Percentiles rank a stretch among this genome's conserved stretches.
phyloP scores from a whole-genome alignment of 2,797 vertebrate species.

The Muraenolepis orangiensis region DNA sequence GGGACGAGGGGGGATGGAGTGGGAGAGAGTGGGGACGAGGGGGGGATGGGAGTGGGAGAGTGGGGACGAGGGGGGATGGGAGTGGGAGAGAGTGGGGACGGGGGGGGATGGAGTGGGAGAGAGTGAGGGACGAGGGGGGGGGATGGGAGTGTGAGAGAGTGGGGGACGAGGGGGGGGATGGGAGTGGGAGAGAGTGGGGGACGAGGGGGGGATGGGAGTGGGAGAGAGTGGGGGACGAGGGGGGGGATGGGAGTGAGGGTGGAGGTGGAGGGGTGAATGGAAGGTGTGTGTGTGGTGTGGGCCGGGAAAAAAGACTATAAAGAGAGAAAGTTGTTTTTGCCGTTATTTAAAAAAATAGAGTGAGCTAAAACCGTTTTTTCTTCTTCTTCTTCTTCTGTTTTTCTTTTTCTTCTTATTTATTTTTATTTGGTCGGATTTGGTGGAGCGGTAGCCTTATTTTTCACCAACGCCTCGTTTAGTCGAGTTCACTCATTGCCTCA shows the following conservation, averaged over 20 bases:
- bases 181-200: too few relatives aligned
- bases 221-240: constrained; percentile 21
- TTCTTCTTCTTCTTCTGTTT: constrained; percentile 67
- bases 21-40: too few relatives aligned
- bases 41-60: constrained; percentile 22
- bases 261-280: constrained; percentile 29
- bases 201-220: too few relatives aligned
- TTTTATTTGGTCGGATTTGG: constrained; percentile 66
- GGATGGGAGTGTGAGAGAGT: constrained; percentile 21
- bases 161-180: constrained; percentile 26
- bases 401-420: constrained; percentile 53
- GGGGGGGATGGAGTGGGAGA: constrained; percentile 23
- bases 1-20: constrained; percentile 17
- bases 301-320: neutral
- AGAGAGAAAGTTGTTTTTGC: constrained; percentile 57
- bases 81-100: too few relatives aligned
- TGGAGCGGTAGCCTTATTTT: constrained; percentile 74
- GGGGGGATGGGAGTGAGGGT: constrained; percentile 19
- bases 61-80: constrained; percentile 22
- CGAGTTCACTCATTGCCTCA: constrained; percentile 66
- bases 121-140: constrained; percentile 16
- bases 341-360: constrained; percentile 56
- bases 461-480: constrained; percentile 71
- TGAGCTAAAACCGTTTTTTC: constrained; percentile 63
- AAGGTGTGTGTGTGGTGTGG: too few relatives aligned